These are phyloP conservation scores for Laticauda colubrina DNA, from an alignment of 2,113 vertebrate genomes.

Conservation along the genomic window DNA sequence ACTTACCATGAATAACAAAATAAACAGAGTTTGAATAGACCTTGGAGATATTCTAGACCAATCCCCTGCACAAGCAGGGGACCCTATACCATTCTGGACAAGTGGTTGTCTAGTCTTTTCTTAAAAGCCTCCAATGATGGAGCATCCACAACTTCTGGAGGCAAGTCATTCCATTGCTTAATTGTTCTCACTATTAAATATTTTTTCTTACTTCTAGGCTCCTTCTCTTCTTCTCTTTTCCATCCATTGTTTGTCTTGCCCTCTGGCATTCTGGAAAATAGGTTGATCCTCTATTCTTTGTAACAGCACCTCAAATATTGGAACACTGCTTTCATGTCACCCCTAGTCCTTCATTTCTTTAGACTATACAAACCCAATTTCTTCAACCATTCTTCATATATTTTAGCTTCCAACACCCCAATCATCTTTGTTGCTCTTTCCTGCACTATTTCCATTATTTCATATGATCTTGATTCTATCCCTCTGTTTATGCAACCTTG, in stretches of 20 bases:
- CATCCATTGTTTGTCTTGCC: not conserved
- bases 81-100: no score
- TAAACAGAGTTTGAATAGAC: not conserved
- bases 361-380: not conserved
- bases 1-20: not conserved
- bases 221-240: not conserved
- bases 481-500: not conserved
- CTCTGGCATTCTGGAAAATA: not conserved
- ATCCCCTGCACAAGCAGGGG: not conserved
- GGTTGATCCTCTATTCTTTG: not conserved
- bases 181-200: not conserved
- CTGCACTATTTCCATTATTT: not conserved
- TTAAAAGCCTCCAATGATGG: not conserved
- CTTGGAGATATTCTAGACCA: no score
- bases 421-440: not conserved
- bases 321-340: not conserved
- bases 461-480: not conserved
- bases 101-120: not conserved
- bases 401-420: not conserved
- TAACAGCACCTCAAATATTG: not conserved
- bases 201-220: not conserved
- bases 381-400: not conserved
- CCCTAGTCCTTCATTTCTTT: not conserved
- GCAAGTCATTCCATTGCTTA: not conserved
- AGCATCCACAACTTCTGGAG: not conserved